Percentiles rank a stretch among this genome's conserved stretches.
Conservation (phyloP, 2,113 vertebrate genomes). For the Fulica atra region DNA sequence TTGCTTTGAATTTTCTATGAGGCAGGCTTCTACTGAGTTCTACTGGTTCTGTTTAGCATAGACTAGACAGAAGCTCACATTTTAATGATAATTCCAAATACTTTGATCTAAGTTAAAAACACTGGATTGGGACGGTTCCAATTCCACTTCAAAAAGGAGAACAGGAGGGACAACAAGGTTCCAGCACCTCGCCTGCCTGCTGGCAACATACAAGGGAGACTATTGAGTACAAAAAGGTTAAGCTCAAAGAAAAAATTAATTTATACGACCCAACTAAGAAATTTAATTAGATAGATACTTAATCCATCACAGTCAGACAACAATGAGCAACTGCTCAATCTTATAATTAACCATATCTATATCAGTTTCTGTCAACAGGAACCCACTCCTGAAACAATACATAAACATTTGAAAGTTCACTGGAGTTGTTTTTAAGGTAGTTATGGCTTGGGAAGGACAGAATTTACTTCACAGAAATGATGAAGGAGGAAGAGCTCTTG, state of each 20-base stretch:
- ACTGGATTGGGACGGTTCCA: not conserved
- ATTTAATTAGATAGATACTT: not conserved
- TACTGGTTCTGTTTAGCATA: not conserved
- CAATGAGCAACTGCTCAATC: not conserved
- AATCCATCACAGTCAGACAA: not conserved
- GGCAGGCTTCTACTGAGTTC: not conserved
- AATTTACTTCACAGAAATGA: not conserved
- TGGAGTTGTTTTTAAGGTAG: not conserved
- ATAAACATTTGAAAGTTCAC: not conserved
- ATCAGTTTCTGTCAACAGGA: not conserved
- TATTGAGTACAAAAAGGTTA: not conserved
- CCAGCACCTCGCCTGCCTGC: not conserved
- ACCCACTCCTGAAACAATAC: not conserved
- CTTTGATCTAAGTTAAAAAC: not conserved
- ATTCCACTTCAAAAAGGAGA: not conserved
- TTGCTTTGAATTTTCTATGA: not conserved
- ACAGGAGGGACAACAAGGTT: not conserved
- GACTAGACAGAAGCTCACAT: not conserved
- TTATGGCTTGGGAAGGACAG: not conserved
- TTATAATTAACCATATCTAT: not conserved
- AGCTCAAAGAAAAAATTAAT: not conserved
- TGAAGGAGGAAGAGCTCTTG: not conserved
- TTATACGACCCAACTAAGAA: not conserved
- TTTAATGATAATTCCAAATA: not conserved
- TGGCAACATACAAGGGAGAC: not conserved